phyloP scores from a whole-genome alignment of 2,113 vertebrate genomes.

The Motacilla alba region DNA sequence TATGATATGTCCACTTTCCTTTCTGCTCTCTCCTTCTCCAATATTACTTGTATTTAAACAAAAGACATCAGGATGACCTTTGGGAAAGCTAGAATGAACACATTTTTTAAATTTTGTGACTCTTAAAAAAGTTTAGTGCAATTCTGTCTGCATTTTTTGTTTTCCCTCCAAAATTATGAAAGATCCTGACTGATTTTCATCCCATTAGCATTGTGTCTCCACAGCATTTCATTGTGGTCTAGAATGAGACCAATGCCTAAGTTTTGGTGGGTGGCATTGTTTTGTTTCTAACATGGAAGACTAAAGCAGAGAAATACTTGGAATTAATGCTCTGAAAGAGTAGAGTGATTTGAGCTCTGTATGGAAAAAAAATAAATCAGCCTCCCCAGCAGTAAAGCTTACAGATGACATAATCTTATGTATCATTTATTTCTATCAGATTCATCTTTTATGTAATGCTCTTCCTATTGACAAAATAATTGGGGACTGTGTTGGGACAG shows the following conservation, averaged over 20 bases:
- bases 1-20: neutral
- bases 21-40: neutral
- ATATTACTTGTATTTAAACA: neutral
- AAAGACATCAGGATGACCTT: neutral
- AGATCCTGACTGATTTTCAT: neutral
- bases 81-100: neutral
- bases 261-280: neutral
- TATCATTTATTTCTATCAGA: neutral
- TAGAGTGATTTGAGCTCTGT: neutral
- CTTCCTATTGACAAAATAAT: neutral
- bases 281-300: neutral
- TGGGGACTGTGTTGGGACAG: neutral
- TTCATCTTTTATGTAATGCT: neutral
- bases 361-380: neutral
- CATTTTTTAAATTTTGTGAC: neutral
- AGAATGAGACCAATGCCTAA: neutral
- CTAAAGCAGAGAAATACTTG: neutral
- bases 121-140: neutral
- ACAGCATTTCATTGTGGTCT: neutral
- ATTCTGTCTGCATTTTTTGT: neutral
- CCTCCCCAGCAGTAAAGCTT: neutral
- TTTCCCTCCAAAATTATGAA: neutral
- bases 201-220: neutral
- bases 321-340: neutral
- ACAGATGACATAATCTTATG: neutral